Percentiles rank a stretch among this genome's conserved stretches.
Evolutionary conservation across 2,888 invertebrate genomes (phyloP).

Genomic region (Gerris lacustris): DNA sequence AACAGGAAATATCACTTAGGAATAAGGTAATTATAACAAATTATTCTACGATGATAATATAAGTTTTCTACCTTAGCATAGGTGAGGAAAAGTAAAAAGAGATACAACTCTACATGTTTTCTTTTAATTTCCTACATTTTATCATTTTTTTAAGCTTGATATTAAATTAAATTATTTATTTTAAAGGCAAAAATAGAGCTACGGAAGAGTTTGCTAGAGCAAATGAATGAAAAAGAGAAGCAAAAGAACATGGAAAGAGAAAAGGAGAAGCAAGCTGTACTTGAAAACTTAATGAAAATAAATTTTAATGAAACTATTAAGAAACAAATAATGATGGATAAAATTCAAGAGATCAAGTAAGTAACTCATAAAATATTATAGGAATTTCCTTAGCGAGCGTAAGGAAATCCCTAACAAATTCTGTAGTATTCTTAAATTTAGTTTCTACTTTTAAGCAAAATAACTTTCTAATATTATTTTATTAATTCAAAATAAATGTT

Average conservation of each 20-base stretch:
- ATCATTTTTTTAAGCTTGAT: no score
- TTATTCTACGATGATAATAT: no score
- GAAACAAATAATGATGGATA: constrained; percentile 41
- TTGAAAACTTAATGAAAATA: constrained; percentile 35
- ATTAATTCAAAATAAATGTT: no score
- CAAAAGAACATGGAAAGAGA: constrained; percentile 49
- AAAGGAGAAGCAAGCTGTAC: constrained; percentile 34
- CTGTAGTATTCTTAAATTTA: no score
- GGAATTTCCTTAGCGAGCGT: neutral
- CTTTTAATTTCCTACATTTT: no score
- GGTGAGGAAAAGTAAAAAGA: no score
- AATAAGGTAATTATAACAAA: no score
- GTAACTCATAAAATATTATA: neutral
- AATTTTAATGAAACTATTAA: constrained; percentile 44
- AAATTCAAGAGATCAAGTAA: constrained; percentile 47
- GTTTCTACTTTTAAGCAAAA: no score
- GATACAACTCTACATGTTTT: no score
- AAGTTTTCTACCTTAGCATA: no score
- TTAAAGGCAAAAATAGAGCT: constrained; percentile 37
- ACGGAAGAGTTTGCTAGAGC: constrained; percentile 50
- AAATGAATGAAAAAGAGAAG: constrained; percentile 54
- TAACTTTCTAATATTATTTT: no score
- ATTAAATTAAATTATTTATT: constrained; percentile 5
- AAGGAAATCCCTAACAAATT: no score
- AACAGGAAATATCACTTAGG: neutral